A percentile compares a stretch with the other conserved stretches of the same genome.
phyloP scores from a whole-genome alignment of 2,888 invertebrate genomes.

The Chrysodeixis includens region DNA sequence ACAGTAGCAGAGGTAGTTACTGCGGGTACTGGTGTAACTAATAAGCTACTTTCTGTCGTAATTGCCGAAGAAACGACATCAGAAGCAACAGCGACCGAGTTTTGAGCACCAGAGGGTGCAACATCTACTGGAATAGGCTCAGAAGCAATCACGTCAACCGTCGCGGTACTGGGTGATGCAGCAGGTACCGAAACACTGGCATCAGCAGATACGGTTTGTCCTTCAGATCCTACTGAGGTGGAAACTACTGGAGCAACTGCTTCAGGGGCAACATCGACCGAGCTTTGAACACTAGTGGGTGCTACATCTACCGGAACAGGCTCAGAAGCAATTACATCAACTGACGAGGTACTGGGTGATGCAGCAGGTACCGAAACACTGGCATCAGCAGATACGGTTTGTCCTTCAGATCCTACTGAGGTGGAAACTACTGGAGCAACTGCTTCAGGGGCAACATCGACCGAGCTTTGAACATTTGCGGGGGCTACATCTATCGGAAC shows the following conservation, averaged over 20 bases:
- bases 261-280: slow-evolving; percentile 12
- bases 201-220: background rate
- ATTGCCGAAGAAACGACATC: slow-evolving; percentile 17
- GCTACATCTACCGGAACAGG: slow-evolving; percentile 7
- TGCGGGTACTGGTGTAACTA: background rate
- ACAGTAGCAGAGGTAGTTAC: too few relatives aligned
- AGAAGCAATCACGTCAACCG: background rate
- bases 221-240: background rate
- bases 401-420: background rate
- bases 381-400: background rate
- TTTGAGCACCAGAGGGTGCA: background rate
- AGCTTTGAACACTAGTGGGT: background rate
- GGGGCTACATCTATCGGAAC: slow-evolving; percentile 7
- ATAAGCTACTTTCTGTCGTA: background rate
- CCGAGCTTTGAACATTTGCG: background rate
- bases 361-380: background rate
- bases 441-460: slow-evolving; percentile 15
- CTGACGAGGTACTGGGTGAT: background rate
- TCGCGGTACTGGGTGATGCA: background rate
- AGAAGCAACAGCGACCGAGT: background rate
- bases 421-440: background rate
- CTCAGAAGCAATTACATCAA: slow-evolving; percentile 7
- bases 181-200: background rate
- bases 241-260: slow-evolving; percentile 9
- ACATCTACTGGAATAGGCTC: slow-evolving; percentile 6